Conservation (phyloP, 2,797 vertebrate species). For the Spinibarbus caldwelli region DNA sequence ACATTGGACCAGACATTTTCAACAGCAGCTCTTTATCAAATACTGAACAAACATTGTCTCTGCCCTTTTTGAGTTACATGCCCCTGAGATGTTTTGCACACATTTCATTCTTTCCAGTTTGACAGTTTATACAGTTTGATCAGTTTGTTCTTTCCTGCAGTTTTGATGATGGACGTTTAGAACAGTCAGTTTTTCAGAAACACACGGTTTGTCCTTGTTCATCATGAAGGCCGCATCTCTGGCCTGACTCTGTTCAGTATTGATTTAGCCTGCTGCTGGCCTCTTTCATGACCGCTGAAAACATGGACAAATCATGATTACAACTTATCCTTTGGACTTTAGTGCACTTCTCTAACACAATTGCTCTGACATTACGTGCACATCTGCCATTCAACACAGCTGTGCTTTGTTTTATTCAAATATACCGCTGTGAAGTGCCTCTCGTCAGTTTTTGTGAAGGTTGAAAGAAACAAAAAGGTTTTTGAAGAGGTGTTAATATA, state of each 20-base stretch:
- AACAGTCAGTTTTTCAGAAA: slow-evolving; percentile 2
- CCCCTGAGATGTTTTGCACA: background rate
- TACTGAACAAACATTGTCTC: background rate
- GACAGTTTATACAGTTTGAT: background rate
- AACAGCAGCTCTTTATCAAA: background rate
- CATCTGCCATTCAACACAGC: background rate
- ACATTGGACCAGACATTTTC: background rate
- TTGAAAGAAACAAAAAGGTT: background rate
- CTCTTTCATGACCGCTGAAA: slow-evolving; percentile 39
- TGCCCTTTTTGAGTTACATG: background rate
- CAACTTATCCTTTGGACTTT: slow-evolving; percentile 46
- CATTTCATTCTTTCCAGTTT: slow-evolving; percentile 5
- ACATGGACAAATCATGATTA: slow-evolving; percentile 49
- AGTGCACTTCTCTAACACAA: slow-evolving; percentile 3
- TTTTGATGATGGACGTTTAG: background rate
- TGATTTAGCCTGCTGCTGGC: slow-evolving; percentile 44
- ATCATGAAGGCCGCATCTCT: slow-evolving; percentile 12
- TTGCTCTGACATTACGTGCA: background rate
- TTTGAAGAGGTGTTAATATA: background rate
- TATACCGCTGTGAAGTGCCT: background rate
- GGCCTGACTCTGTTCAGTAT: slow-evolving; percentile 40
- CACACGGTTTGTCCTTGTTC: slow-evolving; percentile 1
- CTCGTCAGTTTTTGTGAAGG: background rate
- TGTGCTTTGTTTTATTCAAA: background rate
- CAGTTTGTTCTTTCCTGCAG: background rate